phyloP scores from a whole-genome alignment of 2,113 vertebrate genomes.

The Heloderma charlesbogerti region DNA sequence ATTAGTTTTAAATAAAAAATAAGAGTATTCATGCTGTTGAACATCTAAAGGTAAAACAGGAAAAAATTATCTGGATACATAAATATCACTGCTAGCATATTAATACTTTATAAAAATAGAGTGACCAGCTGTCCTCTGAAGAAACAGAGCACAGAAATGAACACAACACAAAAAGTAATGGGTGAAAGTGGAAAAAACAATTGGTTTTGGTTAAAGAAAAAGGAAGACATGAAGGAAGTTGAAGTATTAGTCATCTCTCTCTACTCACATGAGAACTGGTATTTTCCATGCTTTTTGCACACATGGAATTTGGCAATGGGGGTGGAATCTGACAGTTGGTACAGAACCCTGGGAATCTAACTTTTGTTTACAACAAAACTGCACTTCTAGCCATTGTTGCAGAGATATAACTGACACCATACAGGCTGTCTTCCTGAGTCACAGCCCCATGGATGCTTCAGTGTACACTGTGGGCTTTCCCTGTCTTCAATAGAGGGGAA shows the following conservation, averaged over 20 bases:
- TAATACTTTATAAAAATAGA: slow-evolving; percentile 75
- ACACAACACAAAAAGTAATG: slow-evolving; percentile 50
- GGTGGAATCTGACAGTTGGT: background rate
- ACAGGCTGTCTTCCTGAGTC: background rate
- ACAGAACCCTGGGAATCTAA: background rate
- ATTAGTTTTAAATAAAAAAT: slow-evolving; percentile 99
- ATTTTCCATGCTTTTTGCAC: background rate
- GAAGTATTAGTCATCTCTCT: background rate
- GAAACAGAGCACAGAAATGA: slow-evolving; percentile 54
- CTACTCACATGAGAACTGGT: background rate
- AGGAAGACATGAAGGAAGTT: slow-evolving; percentile 10
- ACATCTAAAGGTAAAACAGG: slow-evolving; percentile 92
- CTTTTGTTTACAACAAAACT: background rate
- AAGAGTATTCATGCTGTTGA: slow-evolving; percentile 97
- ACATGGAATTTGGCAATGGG: background rate
- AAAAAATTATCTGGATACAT: slow-evolving; percentile 84
- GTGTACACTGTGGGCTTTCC: background rate
- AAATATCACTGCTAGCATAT: slow-evolving; percentile 85
- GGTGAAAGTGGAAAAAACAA: slow-evolving; percentile 14
- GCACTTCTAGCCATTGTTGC: background rate
- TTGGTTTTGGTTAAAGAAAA: slow-evolving; percentile 27
- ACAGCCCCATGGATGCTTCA: background rate
- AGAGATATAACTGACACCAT: background rate
- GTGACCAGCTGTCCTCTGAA: slow-evolving; percentile 61
- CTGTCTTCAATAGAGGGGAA: background rate